Conservation (phyloP, 2,888 invertebrate species). For the Pharmacophagus antenor region DNA sequence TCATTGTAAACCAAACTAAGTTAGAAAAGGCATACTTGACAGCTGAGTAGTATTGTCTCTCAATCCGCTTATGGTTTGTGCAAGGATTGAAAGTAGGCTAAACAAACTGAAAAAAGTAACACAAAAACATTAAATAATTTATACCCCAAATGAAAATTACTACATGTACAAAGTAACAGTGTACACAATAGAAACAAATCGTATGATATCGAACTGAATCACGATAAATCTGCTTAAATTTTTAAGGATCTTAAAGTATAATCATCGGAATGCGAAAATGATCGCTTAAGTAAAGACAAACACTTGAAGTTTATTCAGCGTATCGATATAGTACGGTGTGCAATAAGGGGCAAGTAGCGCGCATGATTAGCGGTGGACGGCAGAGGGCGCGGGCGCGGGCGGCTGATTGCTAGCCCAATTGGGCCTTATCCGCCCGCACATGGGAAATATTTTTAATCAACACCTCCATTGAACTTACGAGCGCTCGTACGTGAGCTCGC, state of each 20-base stretch:
- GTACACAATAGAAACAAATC: too few species aligned
- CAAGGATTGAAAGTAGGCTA: too few species aligned
- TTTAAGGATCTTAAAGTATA: not conserved
- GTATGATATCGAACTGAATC: not conserved
- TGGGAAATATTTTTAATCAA: conserved; percentile 83
- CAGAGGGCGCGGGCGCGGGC: conserved; percentile 55
- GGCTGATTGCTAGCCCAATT: conserved; percentile 80
- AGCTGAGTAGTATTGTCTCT: too few species aligned
- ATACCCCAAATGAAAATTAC: not conserved
- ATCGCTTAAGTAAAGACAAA: conserved; percentile 9
- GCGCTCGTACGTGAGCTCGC: conserved; percentile 78
- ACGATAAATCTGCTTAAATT: not conserved
- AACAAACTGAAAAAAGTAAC: too few species aligned
- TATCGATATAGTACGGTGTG: conserved; percentile 35
- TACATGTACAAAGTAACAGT: too few species aligned
- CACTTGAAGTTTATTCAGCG: conserved; percentile 18
- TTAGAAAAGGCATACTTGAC: too few species aligned
- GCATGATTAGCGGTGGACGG: conserved; percentile 71
- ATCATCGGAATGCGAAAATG: not conserved
- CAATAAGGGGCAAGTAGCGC: conserved; percentile 52
- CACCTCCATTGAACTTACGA: conserved; percentile 82
- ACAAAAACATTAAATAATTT: not conserved
- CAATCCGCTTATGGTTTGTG: too few species aligned
- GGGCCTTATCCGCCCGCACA: conserved; percentile 81
- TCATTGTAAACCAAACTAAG: too few species aligned